These are phyloP conservation scores for Phrynocephalus vlangalii DNA, from an alignment of 2,797 vertebrate genomes.

Conservation along the genomic window DNA sequence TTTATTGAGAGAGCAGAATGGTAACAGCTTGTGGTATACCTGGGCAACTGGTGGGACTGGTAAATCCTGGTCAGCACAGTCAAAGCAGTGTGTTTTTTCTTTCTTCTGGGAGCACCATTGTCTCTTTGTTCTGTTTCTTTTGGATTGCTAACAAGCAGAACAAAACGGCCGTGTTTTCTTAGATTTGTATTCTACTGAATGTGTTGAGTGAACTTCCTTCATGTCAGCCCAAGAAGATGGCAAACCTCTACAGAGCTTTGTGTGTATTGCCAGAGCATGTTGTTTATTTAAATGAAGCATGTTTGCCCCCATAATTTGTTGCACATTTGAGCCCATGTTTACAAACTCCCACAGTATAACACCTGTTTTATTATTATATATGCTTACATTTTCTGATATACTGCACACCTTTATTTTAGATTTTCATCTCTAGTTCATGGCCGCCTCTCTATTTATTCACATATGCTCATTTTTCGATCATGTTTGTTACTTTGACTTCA, in stretches of 20 bases:
- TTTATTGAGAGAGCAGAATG: too few species aligned
- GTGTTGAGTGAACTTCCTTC: background rate
- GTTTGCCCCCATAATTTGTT: background rate
- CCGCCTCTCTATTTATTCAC: too few species aligned
- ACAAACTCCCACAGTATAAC: background rate
- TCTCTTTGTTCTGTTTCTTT: background rate
- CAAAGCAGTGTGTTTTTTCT: background rate
- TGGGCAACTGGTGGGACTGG: too few species aligned
- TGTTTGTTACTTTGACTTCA: too few species aligned
- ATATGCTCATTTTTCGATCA: too few species aligned
- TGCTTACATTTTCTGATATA: too few species aligned
- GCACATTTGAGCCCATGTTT: background rate
- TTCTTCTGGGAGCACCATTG: background rate
- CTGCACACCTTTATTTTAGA: too few species aligned
- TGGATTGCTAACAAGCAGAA: background rate
- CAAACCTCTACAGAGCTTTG: background rate
- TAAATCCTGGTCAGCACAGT: too few species aligned
- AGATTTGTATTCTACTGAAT: background rate
- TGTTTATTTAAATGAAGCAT: background rate
- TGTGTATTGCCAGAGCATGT: conserved; percentile 8
- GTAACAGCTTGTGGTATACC: too few species aligned
- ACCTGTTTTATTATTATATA: background rate
- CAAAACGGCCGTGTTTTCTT: background rate
- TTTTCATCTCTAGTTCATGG: too few species aligned
- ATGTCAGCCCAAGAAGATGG: background rate